phyloP scores from a whole-genome alignment of 2,797 vertebrate genomes.

The Anniella stebbinsi region DNA sequence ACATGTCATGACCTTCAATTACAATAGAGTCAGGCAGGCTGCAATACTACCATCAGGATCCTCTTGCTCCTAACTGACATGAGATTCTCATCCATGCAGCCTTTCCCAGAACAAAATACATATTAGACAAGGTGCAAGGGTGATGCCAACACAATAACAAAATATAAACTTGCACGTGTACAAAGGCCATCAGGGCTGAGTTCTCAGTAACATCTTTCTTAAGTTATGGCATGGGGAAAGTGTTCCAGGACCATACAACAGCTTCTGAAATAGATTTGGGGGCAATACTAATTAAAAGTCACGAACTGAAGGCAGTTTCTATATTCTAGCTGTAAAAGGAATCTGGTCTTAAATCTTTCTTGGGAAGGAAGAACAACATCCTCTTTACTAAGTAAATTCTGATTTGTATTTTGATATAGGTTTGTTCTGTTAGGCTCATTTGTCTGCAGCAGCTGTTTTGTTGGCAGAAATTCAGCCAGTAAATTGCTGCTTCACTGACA shows the following conservation, averaged over 20 bases:
- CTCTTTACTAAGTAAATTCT: not conserved
- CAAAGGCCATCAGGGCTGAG: not conserved
- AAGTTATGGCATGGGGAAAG: not conserved
- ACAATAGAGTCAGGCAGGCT: too few species aligned
- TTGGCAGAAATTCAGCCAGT: not conserved
- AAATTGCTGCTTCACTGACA: not conserved
- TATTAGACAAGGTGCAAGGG: too few species aligned
- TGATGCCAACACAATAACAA: too few species aligned
- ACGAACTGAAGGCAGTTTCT: not conserved
- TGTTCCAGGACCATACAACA: not conserved
- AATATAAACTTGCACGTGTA: not conserved
- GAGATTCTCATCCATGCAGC: too few species aligned
- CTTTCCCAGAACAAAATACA: too few species aligned
- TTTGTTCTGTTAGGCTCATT: not conserved
- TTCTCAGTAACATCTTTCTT: not conserved
- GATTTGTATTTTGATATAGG: not conserved
- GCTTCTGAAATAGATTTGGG: not conserved
- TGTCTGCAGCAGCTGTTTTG: not conserved
- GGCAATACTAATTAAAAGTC: not conserved
- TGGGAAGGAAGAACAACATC: not conserved
- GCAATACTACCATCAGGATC: too few species aligned
- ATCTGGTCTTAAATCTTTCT: not conserved
- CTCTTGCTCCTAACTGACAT: too few species aligned
- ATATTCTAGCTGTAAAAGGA: not conserved
- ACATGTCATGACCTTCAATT: too few species aligned